phyloP scores from a whole-genome alignment of 2,888 invertebrate genomes.

The Stenichneumon culpator region DNA sequence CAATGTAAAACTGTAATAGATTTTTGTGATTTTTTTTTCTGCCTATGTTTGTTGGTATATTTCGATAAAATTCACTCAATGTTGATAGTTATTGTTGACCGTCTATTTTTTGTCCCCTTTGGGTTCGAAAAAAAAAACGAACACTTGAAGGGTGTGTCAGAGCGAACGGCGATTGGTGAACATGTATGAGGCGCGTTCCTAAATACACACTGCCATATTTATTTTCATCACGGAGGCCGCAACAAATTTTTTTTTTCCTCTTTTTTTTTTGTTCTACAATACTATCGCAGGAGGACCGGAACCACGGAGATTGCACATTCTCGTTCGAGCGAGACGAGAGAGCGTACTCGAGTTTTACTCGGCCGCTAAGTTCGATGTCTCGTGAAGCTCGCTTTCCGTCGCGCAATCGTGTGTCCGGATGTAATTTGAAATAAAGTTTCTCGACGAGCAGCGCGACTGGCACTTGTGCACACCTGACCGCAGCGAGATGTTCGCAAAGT shows the following conservation, averaged over 20 bases:
- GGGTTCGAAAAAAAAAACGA: conserved; percentile 79
- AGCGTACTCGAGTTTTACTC: background rate
- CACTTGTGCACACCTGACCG: background rate
- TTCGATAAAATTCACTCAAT: background rate
- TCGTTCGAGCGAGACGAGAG: conserved; percentile 1
- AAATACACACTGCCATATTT: conserved; percentile 66
- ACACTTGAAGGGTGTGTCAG: conserved; percentile 84
- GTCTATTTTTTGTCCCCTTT: conserved; percentile 67
- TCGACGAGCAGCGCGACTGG: background rate
- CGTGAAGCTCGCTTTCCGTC: background rate
- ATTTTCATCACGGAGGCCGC: conserved; percentile 41
- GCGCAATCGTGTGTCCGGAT: background rate
- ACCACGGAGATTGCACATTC: conserved; percentile 28
- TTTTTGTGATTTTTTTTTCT: conserved; percentile 6
- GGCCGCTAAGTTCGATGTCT: background rate
- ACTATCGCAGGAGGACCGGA: conserved; percentile 10
- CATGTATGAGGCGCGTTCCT: conserved; percentile 66
- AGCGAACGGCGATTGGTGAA: conserved; percentile 76
- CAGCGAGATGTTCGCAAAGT: background rate
- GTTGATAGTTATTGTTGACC: conserved; percentile 69
- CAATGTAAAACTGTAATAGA: conserved; percentile 46
- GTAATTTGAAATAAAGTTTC: background rate
- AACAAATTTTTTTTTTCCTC: conserved; percentile 10
- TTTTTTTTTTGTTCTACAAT: background rate
- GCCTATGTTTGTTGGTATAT: conserved; percentile 41